Conservation (phyloP, 2,888 invertebrate species). For the Agrilus biguttatus region DNA sequence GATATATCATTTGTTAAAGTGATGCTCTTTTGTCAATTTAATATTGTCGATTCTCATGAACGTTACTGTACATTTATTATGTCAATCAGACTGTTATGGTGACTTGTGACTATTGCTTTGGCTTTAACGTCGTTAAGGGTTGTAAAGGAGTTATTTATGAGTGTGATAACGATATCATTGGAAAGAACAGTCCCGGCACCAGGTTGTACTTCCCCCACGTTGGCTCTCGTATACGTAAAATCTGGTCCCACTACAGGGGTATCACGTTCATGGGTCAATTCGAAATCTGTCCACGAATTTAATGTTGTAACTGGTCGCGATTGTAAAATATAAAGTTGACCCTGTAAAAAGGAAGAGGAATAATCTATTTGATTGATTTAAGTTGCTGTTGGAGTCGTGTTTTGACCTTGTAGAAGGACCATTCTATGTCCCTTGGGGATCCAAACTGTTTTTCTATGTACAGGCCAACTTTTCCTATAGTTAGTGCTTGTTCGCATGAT, state of each 20-base stretch:
- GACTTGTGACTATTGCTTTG: too few species aligned
- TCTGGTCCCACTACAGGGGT: constrained; percentile 46
- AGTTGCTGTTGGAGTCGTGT: not conserved
- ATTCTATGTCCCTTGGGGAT: constrained; percentile 64
- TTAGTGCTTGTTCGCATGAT: constrained; percentile 36
- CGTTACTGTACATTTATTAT: too few species aligned
- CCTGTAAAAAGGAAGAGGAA: constrained; percentile 26
- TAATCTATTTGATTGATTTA: not conserved
- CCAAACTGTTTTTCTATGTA: constrained; percentile 53
- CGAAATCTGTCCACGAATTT: constrained; percentile 61
- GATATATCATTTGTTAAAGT: too few species aligned
- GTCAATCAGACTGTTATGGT: too few species aligned
- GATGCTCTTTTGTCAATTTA: too few species aligned
- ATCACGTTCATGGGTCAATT: constrained; percentile 67
- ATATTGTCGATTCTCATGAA: too few species aligned
- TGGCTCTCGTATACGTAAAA: constrained; percentile 55
- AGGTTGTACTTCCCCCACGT: constrained; percentile 58
- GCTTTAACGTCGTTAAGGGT: too few species aligned
- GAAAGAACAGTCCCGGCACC: constrained; percentile 43
- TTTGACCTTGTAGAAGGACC: constrained; percentile 50
- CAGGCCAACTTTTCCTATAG: constrained; percentile 41
- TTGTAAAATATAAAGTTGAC: constrained; percentile 53
- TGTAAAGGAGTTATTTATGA: not conserved
- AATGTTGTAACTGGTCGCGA: constrained; percentile 64
- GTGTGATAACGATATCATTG: not conserved